Evolutionary conservation across 2,797 vertebrate genomes (phyloP), one percentile per base, ranked within the genome.

Genomic region (Lepilemur septentrionalis): DNA sequence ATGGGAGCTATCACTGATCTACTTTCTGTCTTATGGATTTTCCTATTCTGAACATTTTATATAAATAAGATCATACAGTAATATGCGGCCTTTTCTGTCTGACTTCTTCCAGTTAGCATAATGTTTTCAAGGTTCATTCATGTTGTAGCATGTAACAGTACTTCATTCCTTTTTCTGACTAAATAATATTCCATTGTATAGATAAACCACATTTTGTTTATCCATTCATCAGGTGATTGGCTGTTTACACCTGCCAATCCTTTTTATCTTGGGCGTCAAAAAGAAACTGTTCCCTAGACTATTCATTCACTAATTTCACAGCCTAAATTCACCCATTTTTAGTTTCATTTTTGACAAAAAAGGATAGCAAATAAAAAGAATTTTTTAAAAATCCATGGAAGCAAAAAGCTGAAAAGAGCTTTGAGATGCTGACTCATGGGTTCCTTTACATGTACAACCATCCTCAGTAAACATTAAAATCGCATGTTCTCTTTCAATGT

Each of bases 341-440:
- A 84, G 32, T 89, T 89, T 92, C 23, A 55, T 63, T 91, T 96
- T 95, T 84, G 50, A 75, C 65, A 81, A 82, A 89, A 85, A 95
- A 84, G 25, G 65, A 86, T 32, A 86, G 57, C 25, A 86, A 91
- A 13, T 79, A 92, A 83, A 72, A 50, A 76, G 79, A 46, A 32
- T 4, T 59, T 63, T 7, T 11, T 55, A 41, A 50, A 59, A 43
- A 86, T 87, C 89, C 50, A 87, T 43, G 72, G 43, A 84, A 88
- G 50, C 41, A 94, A 87, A 95, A 94, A 46, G 46, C 75, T 95
- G 30, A 23, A 94, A 94, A 96, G 22, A 93, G 86, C 20, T 65
- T 80, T 87, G 35, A 92, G 55, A 93, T 90, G 35, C 55, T 94
- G 89, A 91, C n/a, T 70, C 17, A 61, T 81, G 35, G 82, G 17